Conservation (phyloP, 35 echinoderm and acorn worm species). For the Anneissia japonica region DNA sequence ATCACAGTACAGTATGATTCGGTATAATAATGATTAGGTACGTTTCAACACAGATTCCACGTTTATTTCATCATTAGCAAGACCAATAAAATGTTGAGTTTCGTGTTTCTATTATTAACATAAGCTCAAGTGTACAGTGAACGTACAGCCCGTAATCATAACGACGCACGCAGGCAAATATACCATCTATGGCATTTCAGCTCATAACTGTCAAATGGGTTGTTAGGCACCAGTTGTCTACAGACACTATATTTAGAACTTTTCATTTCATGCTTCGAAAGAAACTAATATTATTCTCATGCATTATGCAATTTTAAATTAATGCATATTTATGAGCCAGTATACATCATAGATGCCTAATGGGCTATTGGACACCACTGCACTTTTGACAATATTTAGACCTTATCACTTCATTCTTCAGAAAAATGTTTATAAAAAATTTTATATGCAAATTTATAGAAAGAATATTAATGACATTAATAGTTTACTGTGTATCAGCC, state of each 20-base stretch:
- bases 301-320: too few relatives aligned
- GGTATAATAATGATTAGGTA: too few relatives aligned
- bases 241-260: not conserved
- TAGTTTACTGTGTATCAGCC: too few relatives aligned
- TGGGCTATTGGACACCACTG: too few relatives aligned
- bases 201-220: not conserved
- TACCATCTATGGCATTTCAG: not conserved
- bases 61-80: too few relatives aligned
- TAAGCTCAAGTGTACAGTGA: not conserved
- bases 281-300: not conserved
- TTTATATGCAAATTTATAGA: not conserved
- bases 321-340: too few relatives aligned
- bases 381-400: too few relatives aligned
- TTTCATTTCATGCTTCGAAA: not conserved
- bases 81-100: not conserved
- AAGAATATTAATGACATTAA: not conserved
- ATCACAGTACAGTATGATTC: too few relatives aligned
- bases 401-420: too few relatives aligned
- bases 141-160: not conserved
- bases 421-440: too few relatives aligned
- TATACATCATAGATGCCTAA: too few relatives aligned
- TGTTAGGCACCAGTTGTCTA: not conserved
- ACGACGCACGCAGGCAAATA: not conserved
- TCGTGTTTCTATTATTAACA: not conserved
- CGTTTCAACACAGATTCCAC: too few relatives aligned